Evolutionary conservation across 2,113 vertebrate species (phyloP).

Genomic region (Smithornis capensis): DNA sequence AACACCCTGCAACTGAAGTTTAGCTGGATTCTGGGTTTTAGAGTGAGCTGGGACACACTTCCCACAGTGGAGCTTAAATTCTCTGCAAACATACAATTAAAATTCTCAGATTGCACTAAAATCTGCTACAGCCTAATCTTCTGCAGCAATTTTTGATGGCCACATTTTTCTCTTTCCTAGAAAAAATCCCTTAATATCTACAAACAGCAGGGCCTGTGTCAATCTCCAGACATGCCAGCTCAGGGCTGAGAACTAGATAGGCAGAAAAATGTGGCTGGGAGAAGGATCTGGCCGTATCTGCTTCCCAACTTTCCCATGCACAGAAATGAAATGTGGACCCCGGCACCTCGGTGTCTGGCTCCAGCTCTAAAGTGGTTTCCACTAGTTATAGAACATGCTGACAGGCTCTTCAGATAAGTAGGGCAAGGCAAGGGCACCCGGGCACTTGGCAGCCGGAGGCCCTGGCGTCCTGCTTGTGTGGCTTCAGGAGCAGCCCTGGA

Average conservation of each 20-base stretch:
- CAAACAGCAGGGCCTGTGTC: not conserved
- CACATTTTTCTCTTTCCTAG: not conserved
- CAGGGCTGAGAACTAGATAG: slow-evolving; percentile 26
- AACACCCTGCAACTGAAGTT: not conserved
- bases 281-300: slow-evolving; percentile 12
- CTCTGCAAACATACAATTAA: not conserved
- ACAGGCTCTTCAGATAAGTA: slow-evolving; percentile 69
- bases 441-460: slow-evolving; percentile 29
- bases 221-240: not conserved
- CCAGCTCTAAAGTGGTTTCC: slow-evolving; percentile 67
- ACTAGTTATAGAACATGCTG: slow-evolving; percentile 65
- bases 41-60: not conserved
- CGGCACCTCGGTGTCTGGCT: slow-evolving; percentile 69
- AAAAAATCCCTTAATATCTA: not conserved
- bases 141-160: not conserved
- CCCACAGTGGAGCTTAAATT: not conserved
- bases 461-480: not conserved
- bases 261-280: slow-evolving; percentile 34
- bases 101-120: not conserved
- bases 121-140: not conserved
- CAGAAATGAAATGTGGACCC: slow-evolving; percentile 57
- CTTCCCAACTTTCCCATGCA: slow-evolving; percentile 51
- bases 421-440: slow-evolving; percentile 60
- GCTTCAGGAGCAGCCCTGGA: not conserved
- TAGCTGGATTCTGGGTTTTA: not conserved